Conservation (phyloP, 1,140 invertebrate species). For the Melipona quadrifasciata region DNA sequence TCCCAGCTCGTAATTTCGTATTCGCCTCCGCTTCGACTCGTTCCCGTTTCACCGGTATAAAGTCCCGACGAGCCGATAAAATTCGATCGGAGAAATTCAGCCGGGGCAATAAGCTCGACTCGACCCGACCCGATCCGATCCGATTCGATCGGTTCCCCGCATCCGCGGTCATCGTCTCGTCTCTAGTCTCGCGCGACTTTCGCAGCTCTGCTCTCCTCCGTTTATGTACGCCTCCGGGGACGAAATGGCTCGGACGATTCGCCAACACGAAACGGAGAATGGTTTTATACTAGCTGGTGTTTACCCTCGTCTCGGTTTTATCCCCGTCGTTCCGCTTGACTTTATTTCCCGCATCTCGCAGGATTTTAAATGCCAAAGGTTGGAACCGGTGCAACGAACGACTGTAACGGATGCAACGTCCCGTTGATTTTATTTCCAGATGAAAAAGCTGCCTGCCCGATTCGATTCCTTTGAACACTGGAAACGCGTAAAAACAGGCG, state of each 20-base stretch:
- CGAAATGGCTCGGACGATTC: not conserved
- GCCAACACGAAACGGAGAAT: not conserved
- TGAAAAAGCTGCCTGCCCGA: not conserved
- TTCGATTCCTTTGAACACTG: not conserved
- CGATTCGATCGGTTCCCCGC: not conserved
- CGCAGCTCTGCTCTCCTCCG: no score
- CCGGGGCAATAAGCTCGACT: conserved; percentile 9
- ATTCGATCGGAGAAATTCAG: conserved; percentile 53
- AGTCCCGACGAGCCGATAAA: conserved; percentile 62
- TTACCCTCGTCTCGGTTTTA: not conserved
- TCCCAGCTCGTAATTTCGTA: conserved; percentile 63
- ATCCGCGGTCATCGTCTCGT: not conserved
- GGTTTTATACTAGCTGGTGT: not conserved
- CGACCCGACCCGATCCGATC: no score
- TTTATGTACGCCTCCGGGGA: not conserved
- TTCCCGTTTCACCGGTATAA: conserved; percentile 45
- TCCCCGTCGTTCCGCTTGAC: not conserved
- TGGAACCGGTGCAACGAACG: not conserved
- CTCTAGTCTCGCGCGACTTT: not conserved
- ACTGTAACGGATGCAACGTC: not conserved
- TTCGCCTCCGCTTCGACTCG: conserved; percentile 29
- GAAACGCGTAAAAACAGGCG: not conserved
- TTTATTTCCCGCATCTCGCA: no score
- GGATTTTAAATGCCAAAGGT: not conserved
- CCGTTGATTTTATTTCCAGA: not conserved